phyloP scores from a whole-genome alignment of 2,113 vertebrate species.

The Perognathus longimembris region DNA sequence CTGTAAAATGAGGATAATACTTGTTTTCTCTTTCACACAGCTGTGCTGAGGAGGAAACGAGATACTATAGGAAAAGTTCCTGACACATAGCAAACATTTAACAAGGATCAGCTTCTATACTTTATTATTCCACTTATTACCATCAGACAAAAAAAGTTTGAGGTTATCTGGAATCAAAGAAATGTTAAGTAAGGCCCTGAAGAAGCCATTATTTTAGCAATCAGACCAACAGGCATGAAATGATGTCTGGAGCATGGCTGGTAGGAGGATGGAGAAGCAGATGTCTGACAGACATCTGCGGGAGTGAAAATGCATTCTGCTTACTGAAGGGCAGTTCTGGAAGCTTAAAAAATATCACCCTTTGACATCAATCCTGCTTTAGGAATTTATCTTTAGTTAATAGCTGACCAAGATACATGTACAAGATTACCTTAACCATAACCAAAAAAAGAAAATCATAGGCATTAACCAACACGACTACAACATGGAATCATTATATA shows the following conservation, averaged over 20 bases:
- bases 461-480: not conserved
- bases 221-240: not conserved
- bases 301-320: not conserved
- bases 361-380: not conserved
- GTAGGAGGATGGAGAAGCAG: not conserved
- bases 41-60: not conserved
- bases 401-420: not conserved
- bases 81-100: not conserved
- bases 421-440: not conserved
- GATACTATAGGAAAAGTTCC: not conserved
- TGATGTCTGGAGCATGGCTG: not conserved
- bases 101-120: not conserved
- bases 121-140: not conserved
- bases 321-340: not conserved
- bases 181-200: not conserved
- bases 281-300: not conserved
- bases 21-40: not conserved
- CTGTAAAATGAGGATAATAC: not conserved
- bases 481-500: not conserved
- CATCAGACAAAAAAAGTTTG: not conserved
- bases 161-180: constrained; percentile 1
- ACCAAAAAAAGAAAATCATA: not conserved
- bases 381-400: not conserved
- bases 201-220: not conserved
- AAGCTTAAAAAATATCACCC: not conserved